Percentiles rank a stretch among this genome's conserved stretches.
Conservation (phyloP, 2,113 vertebrate genomes). For the rat (Rattus norvegicus) region DNA sequence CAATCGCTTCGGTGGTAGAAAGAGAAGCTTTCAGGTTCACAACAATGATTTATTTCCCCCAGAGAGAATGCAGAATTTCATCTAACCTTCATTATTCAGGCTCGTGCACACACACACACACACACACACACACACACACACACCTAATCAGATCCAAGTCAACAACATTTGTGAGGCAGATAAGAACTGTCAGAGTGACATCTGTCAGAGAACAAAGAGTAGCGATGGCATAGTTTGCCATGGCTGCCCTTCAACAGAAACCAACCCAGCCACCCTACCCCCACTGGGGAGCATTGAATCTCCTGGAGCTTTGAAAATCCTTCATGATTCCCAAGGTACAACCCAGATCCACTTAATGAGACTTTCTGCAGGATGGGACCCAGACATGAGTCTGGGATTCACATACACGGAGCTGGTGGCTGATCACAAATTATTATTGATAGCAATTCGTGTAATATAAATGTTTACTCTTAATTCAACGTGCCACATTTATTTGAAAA, state of each 20-base stretch:
- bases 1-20: not conserved
- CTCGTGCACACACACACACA: too few relatives aligned
- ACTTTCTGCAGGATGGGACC: not conserved
- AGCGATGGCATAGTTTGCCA: not conserved
- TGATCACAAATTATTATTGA: constrained; percentile 10
- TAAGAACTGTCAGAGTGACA: not conserved
- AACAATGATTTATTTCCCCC: not conserved
- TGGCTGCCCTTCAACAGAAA: not conserved
- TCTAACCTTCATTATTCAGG: constrained; percentile 12
- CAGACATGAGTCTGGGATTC: not conserved
- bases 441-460: not conserved
- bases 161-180: not conserved
- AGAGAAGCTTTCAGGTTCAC: not conserved
- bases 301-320: not conserved
- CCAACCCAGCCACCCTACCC: not conserved
- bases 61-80: not conserved
- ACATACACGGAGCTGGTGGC: not conserved
- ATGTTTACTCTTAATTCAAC: constrained; percentile 46
- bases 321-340: not conserved
- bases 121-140: too few relatives aligned
- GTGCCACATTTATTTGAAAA: constrained; percentile 34
- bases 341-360: not conserved
- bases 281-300: not conserved
- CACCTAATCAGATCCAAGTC: not conserved
- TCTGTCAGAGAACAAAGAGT: not conserved